Base-by-base conservation (phyloP, 2,113 vertebrate genomes). In the Maccullochella peelii region DNA sequence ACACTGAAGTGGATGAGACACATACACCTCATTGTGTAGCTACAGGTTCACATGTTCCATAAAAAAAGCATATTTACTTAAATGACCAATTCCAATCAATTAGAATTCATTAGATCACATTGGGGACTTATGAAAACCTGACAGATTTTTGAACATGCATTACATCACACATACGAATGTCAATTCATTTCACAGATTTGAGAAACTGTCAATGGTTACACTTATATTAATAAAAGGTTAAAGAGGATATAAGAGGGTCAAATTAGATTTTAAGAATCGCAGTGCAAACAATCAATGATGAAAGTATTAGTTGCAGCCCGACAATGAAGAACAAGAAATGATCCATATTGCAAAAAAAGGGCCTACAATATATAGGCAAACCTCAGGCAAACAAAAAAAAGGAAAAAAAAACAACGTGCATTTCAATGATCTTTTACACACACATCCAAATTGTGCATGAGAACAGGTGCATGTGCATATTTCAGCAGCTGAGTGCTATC, bases 41-140 rank as follows among this genome's bases (percentile, higher is more conserved):
- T 23, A 36, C 33, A 42, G 36, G 16, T 55, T 52, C 27, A 12
- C 38, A 38, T 27, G 4, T 20, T 12, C 40, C 10, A 36, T 7
- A 25, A 1, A 47, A 33, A 14, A 65, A 16, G 33, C 23, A 21
- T 30, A 69, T 59, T 33, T 69, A 52, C 23, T 50, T 40, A 23
- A 4, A 30, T 40, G 59, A 72, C 30, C 30, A 23, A 44, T 50
- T 58, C n/a, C 36, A 74, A 74, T 74, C 44, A 66, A 30, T 80
- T 63, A n/a, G 4, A 40, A 9, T 2, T 38, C 20, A 38, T 58
- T 55, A 25, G 4, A 11, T 63, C 20, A 38, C 21, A 40, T 23
- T 3, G 18, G 21, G 55, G 77, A 25, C 8, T n/a, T 6, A 33
- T 54, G 18, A 36, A 6, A 27, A 23, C 12, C 20, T 9, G 33